Evolutionary conservation across 1,140 invertebrate species (phyloP), one percentile per base, ranked within the genome.

Genomic region (Camponotus vicinus): DNA sequence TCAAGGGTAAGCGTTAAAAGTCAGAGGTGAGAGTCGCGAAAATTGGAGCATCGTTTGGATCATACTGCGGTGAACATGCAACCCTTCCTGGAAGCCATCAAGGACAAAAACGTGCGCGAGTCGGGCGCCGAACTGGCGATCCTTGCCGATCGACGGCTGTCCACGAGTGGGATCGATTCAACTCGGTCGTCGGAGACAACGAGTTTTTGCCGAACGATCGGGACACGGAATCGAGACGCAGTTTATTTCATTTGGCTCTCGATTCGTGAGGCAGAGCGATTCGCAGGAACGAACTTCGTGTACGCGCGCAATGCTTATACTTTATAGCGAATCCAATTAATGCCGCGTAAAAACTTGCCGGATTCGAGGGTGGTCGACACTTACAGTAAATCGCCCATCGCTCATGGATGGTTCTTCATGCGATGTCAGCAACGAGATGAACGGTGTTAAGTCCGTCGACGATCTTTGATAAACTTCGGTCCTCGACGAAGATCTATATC

Each of bases 281-380:
- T 85, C 83, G 84, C 71, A 18, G 40, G 21, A 59, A 18, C 61
- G 32, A 57, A 49, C 18, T 85, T 80, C 84, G 84, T 71, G 63
- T 61, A 42, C 61, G 71, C 69, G 83, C 37, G 66, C 76, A 77
- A 75, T 87, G 86, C 89, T 92, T 86, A 90, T 91, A 89, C 93
- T 93, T 93, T 92, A 93, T 90, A 91, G 85, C 89, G 66, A 66
- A 90, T 86, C 92, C 93, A 94, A 94, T 93, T 94, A 94, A 94
- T 90, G 92, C 52, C 55, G 42, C 69, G 85, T 67, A 94, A 94
- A 94, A 94, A 93, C 77, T 77, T 55, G 85, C 21, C 84, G 83
- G 82, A 91, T 89, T 92, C 89, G 91, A 94, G 93, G 91, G 92
- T 94, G 93, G 92, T 94, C 92, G 91, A 92, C 91, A 92, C 90